Evolutionary conservation across 2,113 vertebrate species (phyloP).

Genomic region (Amphiprion ocellaris): DNA sequence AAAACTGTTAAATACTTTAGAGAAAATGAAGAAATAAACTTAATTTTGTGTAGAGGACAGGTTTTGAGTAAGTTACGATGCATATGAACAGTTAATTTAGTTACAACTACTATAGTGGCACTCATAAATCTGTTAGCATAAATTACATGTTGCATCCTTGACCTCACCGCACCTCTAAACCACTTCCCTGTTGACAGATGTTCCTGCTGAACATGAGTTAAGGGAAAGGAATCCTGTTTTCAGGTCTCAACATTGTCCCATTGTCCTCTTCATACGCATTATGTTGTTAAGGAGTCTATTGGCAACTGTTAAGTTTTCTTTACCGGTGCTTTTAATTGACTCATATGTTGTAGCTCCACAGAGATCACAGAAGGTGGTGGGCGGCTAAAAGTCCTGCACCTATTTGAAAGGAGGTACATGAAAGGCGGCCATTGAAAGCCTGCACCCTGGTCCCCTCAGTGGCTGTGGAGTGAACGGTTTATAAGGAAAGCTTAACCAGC

Average conservation of each 20-base stretch:
- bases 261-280: slow-evolving; percentile 17
- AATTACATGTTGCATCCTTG: slow-evolving; percentile 44
- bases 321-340: slow-evolving; percentile 30
- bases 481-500: slow-evolving; percentile 56
- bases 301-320: slow-evolving; percentile 20
- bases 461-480: slow-evolving; percentile 57
- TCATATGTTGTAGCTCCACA: slow-evolving; percentile 5
- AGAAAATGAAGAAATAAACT: no score
- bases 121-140: slow-evolving; percentile 31
- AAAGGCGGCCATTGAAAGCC: slow-evolving; percentile 29
- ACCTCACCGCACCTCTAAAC: slow-evolving; percentile 25
- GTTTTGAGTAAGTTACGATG: not conserved
- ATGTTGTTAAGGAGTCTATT: slow-evolving; percentile 3
- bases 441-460: not conserved
- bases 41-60: not conserved
- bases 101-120: slow-evolving; percentile 2
- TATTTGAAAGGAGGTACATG: slow-evolving; percentile 16
- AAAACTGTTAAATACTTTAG: no score
- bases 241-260: slow-evolving; percentile 29
- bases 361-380: slow-evolving; percentile 26
- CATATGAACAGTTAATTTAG: not conserved
- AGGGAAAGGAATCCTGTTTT: slow-evolving; percentile 65
- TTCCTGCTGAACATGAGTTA: slow-evolving; percentile 49
- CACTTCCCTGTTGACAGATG: slow-evolving; percentile 50
- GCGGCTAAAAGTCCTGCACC: slow-evolving; percentile 2